Base-by-base conservation (phyloP, 2,113 vertebrate genomes). In the Prionailurus bengalensis region DNA sequence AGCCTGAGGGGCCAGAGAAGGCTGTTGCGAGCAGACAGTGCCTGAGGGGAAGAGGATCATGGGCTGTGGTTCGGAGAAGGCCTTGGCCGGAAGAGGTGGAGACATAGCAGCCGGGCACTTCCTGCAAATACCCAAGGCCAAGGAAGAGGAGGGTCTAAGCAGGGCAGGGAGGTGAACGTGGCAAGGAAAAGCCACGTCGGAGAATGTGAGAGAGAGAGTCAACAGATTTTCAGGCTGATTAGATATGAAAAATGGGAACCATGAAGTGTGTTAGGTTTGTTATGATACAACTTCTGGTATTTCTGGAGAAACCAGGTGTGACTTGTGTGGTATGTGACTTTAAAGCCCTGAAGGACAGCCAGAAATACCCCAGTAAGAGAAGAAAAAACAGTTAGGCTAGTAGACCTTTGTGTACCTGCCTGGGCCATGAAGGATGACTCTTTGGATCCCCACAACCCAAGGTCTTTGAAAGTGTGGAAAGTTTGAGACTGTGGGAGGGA, bases 51-150 rank as follows among this genome's bases (percentile, higher is more conserved):
- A 82, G 63, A 79, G 27, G 29, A 42, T 79, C 45, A 3, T 51
- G 16, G 65, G 33, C 58, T 45, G 1, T 17, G 51, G 29, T 17
- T 48, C 45, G 45, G 55, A n/a, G 36, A 63, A 63, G 79, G 8
- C 27, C 6, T 4, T 82, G 39, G 9, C 39, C 25, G 39, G 70
- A 80, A 42, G 86, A 79, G 36, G 61, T 25, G 7, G 36, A 53
- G 70, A 78, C 51, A 42, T 4, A 51, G 48, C 70, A 25, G 0
- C 0, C 0, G 0, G 36, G 0, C 8, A 29, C 42, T 65, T 51
- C 42, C 66, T 9, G 3, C 31, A 7, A 19, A 66, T 51, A 45
- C 23, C 51, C 5, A 27, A 48, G 73, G 42, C 42, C 63, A 25
- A 42, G 27, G 71, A 45, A 3, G n/a, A 25, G 14, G 55, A 36